phyloP scores from a whole-genome alignment of 2,797 vertebrate species.

The Sylvia borin region DNA sequence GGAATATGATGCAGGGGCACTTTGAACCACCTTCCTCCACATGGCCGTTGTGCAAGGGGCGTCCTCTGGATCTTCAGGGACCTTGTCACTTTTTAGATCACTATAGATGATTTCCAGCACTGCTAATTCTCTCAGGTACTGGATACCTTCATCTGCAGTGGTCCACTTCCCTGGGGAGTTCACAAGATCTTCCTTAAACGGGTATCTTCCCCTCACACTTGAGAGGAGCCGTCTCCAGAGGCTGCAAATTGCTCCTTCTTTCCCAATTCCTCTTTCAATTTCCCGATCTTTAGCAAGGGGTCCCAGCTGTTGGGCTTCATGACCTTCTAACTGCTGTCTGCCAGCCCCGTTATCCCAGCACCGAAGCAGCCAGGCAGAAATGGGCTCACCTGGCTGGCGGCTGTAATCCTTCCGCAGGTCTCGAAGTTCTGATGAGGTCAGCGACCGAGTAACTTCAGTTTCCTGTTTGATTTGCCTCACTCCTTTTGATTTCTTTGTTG shows the following conservation, averaged over 20 bases:
- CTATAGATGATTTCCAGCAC: neutral
- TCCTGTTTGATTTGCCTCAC: neutral
- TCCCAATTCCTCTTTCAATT: neutral
- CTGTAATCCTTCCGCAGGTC: neutral
- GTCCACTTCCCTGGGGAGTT: neutral
- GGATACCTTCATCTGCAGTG: neutral
- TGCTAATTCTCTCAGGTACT: neutral
- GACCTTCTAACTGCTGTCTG: neutral
- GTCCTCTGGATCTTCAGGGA: neutral
- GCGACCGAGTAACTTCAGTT: neutral
- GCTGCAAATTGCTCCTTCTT: neutral
- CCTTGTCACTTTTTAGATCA: neutral
- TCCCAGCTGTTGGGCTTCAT: neutral
- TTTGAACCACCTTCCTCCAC: neutral
- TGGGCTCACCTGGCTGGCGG: neutral
- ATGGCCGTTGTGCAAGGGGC: neutral
- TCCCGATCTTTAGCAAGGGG: neutral
- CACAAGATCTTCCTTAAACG: neutral
- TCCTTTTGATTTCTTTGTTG: neutral
- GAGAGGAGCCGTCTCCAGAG: neutral
- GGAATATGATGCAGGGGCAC: neutral
- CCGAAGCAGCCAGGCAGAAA: neutral
- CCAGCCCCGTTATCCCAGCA: neutral
- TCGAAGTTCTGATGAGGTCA: neutral
- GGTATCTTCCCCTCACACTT: neutral